Evolutionary conservation across 2,888 invertebrate genomes (phyloP), one percentile per base, ranked within the genome.

Genomic region (Autographa gamma): DNA sequence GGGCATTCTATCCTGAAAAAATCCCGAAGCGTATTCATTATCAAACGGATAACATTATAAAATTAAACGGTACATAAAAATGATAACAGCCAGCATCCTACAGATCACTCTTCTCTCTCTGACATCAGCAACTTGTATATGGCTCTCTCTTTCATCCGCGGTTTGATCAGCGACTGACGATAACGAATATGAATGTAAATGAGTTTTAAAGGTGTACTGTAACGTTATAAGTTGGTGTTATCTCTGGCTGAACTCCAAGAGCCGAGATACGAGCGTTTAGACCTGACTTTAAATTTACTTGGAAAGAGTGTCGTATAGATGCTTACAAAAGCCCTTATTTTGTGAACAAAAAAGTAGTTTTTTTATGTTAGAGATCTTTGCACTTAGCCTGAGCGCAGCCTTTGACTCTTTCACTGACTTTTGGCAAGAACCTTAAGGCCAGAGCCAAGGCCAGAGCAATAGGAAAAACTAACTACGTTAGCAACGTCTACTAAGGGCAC

Each of bases 171-270:
- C 70, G 68, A 75, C 69, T 74, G 79, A 69, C 75, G 84, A 86
- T 85, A 81, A 77, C 67, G 80, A 77, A 80, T 82, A 88, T 84
- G 82, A 88, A 86, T 84, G 81, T 75, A 81, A 85, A 86, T 85
- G 80, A 80, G 76, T 83, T 80, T 79, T 69, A 79, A 78, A 76
- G 75, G 82, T 82, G 70, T 81, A 76, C 77, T 83, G 77, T 74
- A 79, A 78, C 77, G 82, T 80, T 75, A 83, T 82, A 81, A 85
- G 77, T 78, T 81, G 72, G 73, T 66, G 80, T 83, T 85, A 86
- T 87, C 86, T 85, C 71, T 82, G 83, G 85, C 81, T 78, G 64
- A 74, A 76, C 73, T 81, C 79, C 77, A 81, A 81, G 72, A 66
- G 77, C 74, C 19, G 25, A 13, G 64, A 69, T 77, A 62, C 78